Evolutionary conservation across 2,113 vertebrate genomes (phyloP), one percentile per base, ranked within the genome.

Genomic region (Caretta caretta): DNA sequence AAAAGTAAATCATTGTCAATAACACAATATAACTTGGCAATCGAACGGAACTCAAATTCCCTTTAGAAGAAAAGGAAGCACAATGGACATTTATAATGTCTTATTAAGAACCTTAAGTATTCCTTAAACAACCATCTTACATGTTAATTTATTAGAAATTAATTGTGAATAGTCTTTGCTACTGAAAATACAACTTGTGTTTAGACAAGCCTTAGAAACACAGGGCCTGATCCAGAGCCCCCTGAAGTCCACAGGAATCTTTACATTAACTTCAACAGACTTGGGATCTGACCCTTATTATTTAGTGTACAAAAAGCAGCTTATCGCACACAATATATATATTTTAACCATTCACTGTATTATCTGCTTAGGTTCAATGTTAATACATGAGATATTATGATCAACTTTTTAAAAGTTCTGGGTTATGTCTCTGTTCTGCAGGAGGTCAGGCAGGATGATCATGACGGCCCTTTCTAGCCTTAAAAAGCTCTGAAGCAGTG

Each of bases 351-450:
- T 57, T 87, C 7, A 0, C 42, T 92, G 65, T 88, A 90, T 96
- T 90, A 10, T 1, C 2, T 65, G 83, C 35, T 78, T 94, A 72
- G 16, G 62, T 65, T 51, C 80, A 83, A 69, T 8, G 51, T 29
- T 88, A 72, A 96, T 82, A 95, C 94, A 96, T 82, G 90, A 94
- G 83, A 49, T 80, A 92, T 12, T 75, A 79, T 10, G 31, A n/a
- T 54, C 88, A 86, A 83, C 50, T 84, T 86, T 87, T 86, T 3
- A 87, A 87, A 91, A 84, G 54, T 89, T 92, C 57, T 82, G 9
- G 2, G 31, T 54, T 82, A 31, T 1, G 50, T n/a, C 87, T 89
- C 81, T 90, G 57, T 82, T 78, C 31, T 51, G 42, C 42, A 89
- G 80, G 80, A 24, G 57, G 87, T 53, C 80, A 89, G 49, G 84